Base-by-base conservation (phyloP, 1,140 invertebrate genomes). In the Trichomalopsis sarcophagae region DNA sequence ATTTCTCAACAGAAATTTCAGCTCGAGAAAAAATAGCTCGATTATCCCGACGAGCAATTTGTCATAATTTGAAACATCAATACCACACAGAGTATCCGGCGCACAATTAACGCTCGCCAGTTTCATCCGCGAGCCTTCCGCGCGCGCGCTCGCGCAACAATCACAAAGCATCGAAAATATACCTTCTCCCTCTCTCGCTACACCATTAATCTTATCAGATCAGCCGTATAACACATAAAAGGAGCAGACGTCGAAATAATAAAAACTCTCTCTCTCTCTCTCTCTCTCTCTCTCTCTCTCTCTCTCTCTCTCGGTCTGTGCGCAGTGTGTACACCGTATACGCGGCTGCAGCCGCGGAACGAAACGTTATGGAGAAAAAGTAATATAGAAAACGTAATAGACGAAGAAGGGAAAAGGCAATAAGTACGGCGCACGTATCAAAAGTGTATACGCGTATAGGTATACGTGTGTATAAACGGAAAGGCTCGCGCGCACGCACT, bases 331-430 rank as follows among this genome's bases (percentile, higher is more conserved):
- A 21, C 7, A n/a, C 33, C n/a, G 17, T 62, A 62, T 33, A 30
- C 6, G 4, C 23, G 5, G 55, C 21, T 62, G 74, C 74, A 75
- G n/a, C 40, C 30, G 50, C 10, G 9, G 79, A 66, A 11, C 1
- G 21, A 74, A 76, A 81, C 79, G 73, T 76, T 76, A 17, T 76
- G 27, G 44, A 30, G 33, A 77, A 33, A 78, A 78, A 78, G 55
- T 69, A 82, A 82, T 55, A 69, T 44, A 85, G 80, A 77, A 78
- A 78, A 47, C 27, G 74, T 82, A 85, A 82, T 85, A 77, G 40
- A 40, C 27, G 40, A 44, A 76, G 14, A 44, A 76, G 14, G 77
- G 30, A 82, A 27, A 76, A 84, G 23, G 62, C 76, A 79, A 78
- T 79, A 47, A 84, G 83, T 55, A 40, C 23, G 21, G 33, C 62